phyloP scores from a whole-genome alignment of 2,888 invertebrate genomes.

The Ennomos quercinarius region DNA sequence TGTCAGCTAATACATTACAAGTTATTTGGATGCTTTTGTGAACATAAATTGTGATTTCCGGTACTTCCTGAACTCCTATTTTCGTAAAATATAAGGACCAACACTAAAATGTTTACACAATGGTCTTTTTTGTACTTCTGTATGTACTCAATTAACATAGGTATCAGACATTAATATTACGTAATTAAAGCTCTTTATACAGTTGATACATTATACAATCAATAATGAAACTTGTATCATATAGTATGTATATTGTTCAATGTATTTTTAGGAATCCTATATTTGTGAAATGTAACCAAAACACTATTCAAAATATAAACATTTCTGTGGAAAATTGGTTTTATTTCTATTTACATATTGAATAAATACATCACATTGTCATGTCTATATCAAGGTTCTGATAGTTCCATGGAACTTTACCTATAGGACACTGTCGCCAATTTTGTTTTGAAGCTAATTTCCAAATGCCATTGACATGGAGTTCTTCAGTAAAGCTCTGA shows the following conservation, averaged over 20 bases:
- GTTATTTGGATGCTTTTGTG: constrained; percentile 11
- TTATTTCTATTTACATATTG: constrained; percentile 29
- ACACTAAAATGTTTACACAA: constrained; percentile 65
- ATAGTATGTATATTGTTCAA: constrained; percentile 81
- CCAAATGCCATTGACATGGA: constrained; percentile 60
- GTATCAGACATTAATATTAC: constrained; percentile 34
- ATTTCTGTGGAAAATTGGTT: constrained; percentile 66
- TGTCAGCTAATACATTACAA: not conserved
- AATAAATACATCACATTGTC: constrained; percentile 27
- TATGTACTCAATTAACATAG: constrained; percentile 48
- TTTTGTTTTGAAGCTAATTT: constrained; percentile 57
- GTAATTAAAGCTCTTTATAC: constrained; percentile 35
- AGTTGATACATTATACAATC: constrained; percentile 49
- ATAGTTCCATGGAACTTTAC: constrained; percentile 77
- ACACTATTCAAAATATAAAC: constrained; percentile 81
- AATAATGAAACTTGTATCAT: constrained; percentile 78
- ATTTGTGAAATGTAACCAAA: constrained; percentile 81
- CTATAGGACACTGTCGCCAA: constrained; percentile 82
- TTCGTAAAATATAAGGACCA: constrained; percentile 66
- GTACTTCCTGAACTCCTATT: constrained; percentile 29
- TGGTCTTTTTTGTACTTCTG: constrained; percentile 66
- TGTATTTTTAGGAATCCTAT: constrained; percentile 76
- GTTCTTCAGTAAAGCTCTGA: constrained; percentile 26
- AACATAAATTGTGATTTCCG: constrained; percentile 20
- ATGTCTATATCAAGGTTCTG: constrained; percentile 37